These are phyloP conservation scores for Bellardia pandia DNA, from an alignment of 2,888 invertebrate species.

Conservation along the genomic window DNA sequence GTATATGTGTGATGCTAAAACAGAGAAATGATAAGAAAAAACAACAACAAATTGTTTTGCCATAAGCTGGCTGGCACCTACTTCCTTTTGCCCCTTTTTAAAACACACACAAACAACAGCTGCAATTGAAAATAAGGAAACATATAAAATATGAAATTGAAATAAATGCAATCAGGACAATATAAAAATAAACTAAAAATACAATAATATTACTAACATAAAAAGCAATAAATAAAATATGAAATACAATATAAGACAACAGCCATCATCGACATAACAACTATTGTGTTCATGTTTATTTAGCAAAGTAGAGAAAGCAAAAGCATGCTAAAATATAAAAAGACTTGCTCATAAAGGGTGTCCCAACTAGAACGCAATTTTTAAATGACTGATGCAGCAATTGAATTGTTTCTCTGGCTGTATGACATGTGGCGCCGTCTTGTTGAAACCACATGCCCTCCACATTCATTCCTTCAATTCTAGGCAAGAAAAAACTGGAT, in stretches of 20 bases:
- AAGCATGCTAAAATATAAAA: conserved; percentile 10
- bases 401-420: no score
- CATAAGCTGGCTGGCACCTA: conserved; percentile 6
- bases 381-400: no score
- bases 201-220: conserved; percentile 47
- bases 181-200: conserved; percentile 56
- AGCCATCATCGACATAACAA: conserved; percentile 64
- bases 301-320: neutral
- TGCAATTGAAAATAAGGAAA: neutral
- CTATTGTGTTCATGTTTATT: conserved; percentile 39
- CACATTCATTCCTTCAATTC: no score
- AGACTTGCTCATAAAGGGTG: no score
- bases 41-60: neutral
- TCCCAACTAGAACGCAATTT: no score
- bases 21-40: neutral
- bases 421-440: no score
- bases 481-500: no score
- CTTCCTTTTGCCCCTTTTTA: neutral
- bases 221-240: conserved; percentile 48
- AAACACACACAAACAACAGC: neutral
- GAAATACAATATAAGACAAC: conserved; percentile 34
- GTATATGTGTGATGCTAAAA: conserved; percentile 41
- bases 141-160: conserved; percentile 56
- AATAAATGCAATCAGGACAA: conserved; percentile 67
- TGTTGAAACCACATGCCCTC: no score